Evolutionary conservation across 2,113 vertebrate genomes (phyloP).

Genomic region (Colistium nudipinnis): DNA sequence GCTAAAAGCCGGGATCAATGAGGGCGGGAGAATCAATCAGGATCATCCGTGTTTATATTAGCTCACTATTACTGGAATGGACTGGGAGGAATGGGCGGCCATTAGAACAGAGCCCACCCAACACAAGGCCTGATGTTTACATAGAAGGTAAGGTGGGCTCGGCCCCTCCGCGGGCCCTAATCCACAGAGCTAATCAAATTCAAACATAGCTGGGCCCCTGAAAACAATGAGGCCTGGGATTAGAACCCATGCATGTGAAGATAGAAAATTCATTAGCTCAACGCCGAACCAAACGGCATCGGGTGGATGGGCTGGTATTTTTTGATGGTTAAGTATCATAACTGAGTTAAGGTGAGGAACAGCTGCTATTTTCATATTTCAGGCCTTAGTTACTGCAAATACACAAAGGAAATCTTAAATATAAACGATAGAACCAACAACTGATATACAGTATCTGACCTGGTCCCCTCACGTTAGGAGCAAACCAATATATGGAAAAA

Average conservation of each 20-base stretch:
- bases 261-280: conserved; percentile 45
- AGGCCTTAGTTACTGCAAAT: too few relatives aligned
- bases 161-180: conserved; percentile 34
- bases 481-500: too few relatives aligned
- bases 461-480: too few relatives aligned
- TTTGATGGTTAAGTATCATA: too few relatives aligned
- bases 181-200: conserved; percentile 58
- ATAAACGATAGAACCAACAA: too few relatives aligned
- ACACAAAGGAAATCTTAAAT: too few relatives aligned
- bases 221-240: conserved; percentile 59
- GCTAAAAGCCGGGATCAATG: conserved; percentile 73
- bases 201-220: conserved; percentile 42
- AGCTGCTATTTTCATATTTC: too few relatives aligned
- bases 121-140: conserved; percentile 68
- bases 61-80: conserved; percentile 73
- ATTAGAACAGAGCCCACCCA: conserved; percentile 65
- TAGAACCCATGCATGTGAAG: conserved; percentile 15
- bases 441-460: too few relatives aligned
- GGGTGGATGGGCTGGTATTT: background rate
- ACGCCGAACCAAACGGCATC: background rate
- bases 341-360: too few relatives aligned
- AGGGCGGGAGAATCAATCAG: conserved; percentile 71
- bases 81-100: conserved; percentile 62
- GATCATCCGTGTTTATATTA: conserved; percentile 79
- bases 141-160: conserved; percentile 55